Evolutionary conservation across 2,888 invertebrate genomes (phyloP), one percentile per base, ranked within the genome.

Genomic region (Scaptomyza tumidula): DNA sequence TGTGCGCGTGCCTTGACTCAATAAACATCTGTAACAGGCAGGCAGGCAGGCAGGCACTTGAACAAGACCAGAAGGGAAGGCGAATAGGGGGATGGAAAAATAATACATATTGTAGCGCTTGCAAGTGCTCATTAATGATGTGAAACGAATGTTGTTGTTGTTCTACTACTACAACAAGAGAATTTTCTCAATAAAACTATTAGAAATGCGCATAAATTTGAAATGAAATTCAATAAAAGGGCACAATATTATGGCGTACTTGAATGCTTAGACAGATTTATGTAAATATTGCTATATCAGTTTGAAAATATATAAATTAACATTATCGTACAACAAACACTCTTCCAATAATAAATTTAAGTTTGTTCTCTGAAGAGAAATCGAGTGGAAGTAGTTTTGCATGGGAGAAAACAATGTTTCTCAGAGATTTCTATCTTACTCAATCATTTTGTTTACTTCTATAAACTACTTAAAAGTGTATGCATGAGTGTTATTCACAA

Each of bases 141-240:
- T 67, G 65, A 76, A 77, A 66, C 75, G 50, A 66, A 33, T 67
- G 48, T 45, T 39, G 37, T n/a, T n/a, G n/a, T n/a, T n/a, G n/a
- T n/a, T n/a, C n/a, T n/a, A n/a, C n/a, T n/a, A 7, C 37, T n/a
- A 37, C 37, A 2, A 24, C 24, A 24, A 55, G 62, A 39, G 16
- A 46, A 45, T 52, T 57, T 70, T 69, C 66, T 63, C 61, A 80
- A 88, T 78, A 80, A 83, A 83, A 78, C 75, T 54, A 86, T 79
- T 89, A 75, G 63, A 74, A 86, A 80, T 86, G 76, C 75, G 66
- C 78, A 86, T 89, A 82, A 80, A 85, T 88, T 85, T 14, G 11
- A 29, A 46, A 39, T 29, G 39, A 43, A 50, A 64, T 57, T 16
- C 43, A 62, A 64, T 66, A 61, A 66, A 57, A 57, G 79, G 67